A percentile compares a stretch with the other conserved stretches of the same genome.
Conservation (phyloP, 2,797 vertebrate species). For the Cirrhinus mrigala region DNA sequence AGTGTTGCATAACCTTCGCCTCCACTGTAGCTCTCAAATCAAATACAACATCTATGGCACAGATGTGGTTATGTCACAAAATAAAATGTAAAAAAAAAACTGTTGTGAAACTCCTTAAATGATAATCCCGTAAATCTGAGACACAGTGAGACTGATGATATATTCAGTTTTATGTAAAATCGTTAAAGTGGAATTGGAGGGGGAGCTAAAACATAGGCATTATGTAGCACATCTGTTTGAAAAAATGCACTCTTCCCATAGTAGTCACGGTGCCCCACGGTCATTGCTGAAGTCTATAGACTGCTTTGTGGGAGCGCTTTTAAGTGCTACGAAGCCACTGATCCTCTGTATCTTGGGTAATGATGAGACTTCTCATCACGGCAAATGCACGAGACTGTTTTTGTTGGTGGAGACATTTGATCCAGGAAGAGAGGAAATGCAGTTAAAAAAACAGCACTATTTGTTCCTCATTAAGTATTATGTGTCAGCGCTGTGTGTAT, state of each 20-base stretch:
- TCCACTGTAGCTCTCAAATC: not conserved
- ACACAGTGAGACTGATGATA: not conserved
- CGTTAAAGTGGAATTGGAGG: not conserved
- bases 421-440: conserved; percentile 65
- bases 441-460: conserved; percentile 62
- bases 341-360: conserved; percentile 36
- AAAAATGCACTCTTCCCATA: conserved; percentile 33
- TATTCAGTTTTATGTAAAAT: not conserved
- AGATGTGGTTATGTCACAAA: not conserved
- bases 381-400: conserved; percentile 63
- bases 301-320: conserved; percentile 45
- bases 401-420: conserved; percentile 59
- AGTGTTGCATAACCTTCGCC: not conserved
- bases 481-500: conserved; percentile 65
- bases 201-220: not conserved
- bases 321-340: conserved; percentile 29
- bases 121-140: not conserved
- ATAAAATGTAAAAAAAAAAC: not conserved
- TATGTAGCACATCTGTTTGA: conserved; percentile 15
- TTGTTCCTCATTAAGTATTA: conserved; percentile 68
- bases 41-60: not conserved
- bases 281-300: conserved; percentile 24
- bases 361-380: conserved; percentile 58
- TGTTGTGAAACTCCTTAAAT: not conserved
- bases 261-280: conserved; percentile 39